phyloP scores from a whole-genome alignment of 2,888 invertebrate species.

The Nemotelus nigrinus region DNA sequence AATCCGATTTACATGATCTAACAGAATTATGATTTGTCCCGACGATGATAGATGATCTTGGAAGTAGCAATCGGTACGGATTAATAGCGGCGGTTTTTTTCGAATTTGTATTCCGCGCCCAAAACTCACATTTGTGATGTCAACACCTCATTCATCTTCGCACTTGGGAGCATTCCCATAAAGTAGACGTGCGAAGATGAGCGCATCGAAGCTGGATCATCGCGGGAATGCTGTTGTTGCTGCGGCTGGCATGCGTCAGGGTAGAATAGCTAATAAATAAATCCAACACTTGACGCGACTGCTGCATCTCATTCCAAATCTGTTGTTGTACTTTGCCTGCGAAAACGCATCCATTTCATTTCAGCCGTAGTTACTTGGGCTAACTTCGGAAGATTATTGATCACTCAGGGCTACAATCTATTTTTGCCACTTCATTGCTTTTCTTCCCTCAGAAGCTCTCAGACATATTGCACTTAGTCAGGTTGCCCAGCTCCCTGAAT shows the following conservation, averaged over 20 bases:
- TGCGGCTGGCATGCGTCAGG: conserved; percentile 30
- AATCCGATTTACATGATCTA: conserved; percentile 2
- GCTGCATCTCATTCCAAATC: conserved; percentile 10
- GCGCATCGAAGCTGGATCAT: not conserved
- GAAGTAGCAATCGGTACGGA: conserved; percentile 18
- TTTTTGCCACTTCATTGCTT: conserved; percentile 1
- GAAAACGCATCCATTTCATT: conserved; percentile 12
- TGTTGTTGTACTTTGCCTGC: conserved; percentile 16
- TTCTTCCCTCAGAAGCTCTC: conserved; percentile 9
- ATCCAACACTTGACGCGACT: conserved; percentile 10
- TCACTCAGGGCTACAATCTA: conserved; percentile 13
- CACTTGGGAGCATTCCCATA: conserved; percentile 8
- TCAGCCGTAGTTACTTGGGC: conserved; percentile 1
- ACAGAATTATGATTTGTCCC: conserved; percentile 31
- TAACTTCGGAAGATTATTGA: conserved; percentile 28
- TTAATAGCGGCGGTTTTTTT: not conserved
- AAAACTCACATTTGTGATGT: conserved; percentile 9
- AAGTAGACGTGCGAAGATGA: not conserved
- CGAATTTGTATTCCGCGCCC: conserved; percentile 16
- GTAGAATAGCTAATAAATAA: conserved; percentile 39
- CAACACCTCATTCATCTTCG: conserved; percentile 33
- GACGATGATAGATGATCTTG: conserved; percentile 25
- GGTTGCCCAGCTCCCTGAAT: not conserved
- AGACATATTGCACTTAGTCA: conserved; percentile 3
- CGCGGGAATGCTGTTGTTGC: not conserved